phyloP scores from a whole-genome alignment of 2,797 vertebrate genomes.

The Lemur catta region DNA sequence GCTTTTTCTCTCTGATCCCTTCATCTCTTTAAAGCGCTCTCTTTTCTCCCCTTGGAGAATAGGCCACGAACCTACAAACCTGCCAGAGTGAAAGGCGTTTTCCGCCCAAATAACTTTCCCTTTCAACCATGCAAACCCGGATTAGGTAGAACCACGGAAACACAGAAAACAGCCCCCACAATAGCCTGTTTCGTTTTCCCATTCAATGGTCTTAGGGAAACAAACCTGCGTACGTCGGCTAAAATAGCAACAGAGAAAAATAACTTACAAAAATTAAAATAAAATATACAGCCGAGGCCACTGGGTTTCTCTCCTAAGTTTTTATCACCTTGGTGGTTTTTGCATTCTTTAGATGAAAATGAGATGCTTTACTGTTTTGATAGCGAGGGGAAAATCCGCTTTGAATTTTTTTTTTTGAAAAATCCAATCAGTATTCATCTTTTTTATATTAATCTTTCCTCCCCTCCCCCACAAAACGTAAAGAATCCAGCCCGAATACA shows the following conservation, averaged over 20 bases:
- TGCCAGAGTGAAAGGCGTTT: conserved; percentile 67
- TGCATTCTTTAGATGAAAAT: conserved; percentile 78
- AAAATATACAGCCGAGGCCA: background rate
- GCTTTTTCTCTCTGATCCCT: background rate
- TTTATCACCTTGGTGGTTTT: conserved; percentile 66
- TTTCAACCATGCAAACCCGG: conserved; percentile 74
- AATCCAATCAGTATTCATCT: conserved; percentile 83
- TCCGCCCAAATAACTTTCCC: conserved; percentile 66
- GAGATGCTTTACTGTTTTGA: conserved; percentile 70
- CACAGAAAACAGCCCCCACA: conserved; percentile 73
- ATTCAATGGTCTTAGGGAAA: conserved; percentile 76
- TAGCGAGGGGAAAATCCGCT: conserved; percentile 64
- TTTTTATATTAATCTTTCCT: conserved; percentile 83
- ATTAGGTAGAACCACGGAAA: conserved; percentile 79
- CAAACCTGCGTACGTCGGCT: conserved; percentile 46
- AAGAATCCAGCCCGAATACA: conserved; percentile 89
- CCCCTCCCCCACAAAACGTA: conserved; percentile 70
- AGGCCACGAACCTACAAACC: conserved; percentile 66
- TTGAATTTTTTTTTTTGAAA: conserved; percentile 70
- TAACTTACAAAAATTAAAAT: background rate
- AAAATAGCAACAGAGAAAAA: conserved; percentile 68
- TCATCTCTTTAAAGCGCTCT: conserved; percentile 48
- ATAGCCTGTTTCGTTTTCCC: conserved; percentile 71
- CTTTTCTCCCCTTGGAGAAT: conserved; percentile 50
- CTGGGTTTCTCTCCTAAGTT: conserved; percentile 40